phyloP scores from a whole-genome alignment of 2,888 invertebrate species.

The Timema cristinae region DNA sequence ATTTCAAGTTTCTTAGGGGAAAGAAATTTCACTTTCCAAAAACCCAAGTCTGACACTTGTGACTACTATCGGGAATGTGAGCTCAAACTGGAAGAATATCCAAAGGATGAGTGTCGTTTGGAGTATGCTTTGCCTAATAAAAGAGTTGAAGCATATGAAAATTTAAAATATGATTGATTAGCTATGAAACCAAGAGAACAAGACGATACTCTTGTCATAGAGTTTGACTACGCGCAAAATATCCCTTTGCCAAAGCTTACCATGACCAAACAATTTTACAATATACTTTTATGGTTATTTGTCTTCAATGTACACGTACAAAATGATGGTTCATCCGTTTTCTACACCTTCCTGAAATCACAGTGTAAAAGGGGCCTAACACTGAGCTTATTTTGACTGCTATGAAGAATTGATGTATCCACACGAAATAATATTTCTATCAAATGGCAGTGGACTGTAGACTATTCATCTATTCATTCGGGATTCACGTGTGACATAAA shows the following conservation, averaged over 20 bases:
- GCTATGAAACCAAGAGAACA: neutral
- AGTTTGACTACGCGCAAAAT: conserved; percentile 1
- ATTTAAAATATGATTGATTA: neutral
- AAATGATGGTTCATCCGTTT: neutral
- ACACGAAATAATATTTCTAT: neutral
- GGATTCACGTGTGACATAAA: neutral
- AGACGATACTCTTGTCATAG: neutral
- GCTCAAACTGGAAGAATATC: neutral
- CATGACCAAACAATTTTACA: neutral
- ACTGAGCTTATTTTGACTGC: neutral
- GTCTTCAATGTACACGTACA: neutral
- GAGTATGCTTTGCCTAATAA: neutral
- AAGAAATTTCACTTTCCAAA: neutral
- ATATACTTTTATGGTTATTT: neutral
- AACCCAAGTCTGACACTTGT: neutral
- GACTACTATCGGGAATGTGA: neutral
- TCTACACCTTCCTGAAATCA: neutral
- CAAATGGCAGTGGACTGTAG: neutral
- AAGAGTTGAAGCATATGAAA: neutral
- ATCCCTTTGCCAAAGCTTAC: neutral
- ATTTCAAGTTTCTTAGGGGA: neutral
- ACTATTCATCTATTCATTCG: neutral
- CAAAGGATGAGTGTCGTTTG: neutral
- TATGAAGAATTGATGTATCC: neutral
- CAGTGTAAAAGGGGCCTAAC: neutral